Conservation (phyloP, 2,888 invertebrate species). For the Celastrina argiolus region DNA sequence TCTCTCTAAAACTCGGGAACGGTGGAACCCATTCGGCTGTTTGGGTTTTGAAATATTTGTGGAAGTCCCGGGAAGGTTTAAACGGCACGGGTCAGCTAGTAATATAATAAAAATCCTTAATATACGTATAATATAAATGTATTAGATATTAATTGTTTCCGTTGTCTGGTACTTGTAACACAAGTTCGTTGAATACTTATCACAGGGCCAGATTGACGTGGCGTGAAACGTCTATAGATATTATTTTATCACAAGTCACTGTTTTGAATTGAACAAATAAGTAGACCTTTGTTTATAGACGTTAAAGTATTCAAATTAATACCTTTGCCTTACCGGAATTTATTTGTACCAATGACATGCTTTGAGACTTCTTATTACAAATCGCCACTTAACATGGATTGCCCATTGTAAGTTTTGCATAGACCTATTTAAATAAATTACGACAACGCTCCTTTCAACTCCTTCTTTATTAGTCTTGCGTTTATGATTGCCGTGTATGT, state of each 20-base stretch:
- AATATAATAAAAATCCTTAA: too few species aligned
- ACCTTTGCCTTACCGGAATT: not conserved
- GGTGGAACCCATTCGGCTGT: too few species aligned
- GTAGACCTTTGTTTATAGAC: not conserved
- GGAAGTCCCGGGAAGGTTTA: too few species aligned
- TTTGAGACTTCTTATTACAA: not conserved
- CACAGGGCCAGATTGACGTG: too few species aligned
- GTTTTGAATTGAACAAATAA: not conserved
- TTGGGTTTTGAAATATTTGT: too few species aligned
- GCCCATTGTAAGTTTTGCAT: not conserved
- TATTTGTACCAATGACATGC: not conserved
- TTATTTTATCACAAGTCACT: not conserved
- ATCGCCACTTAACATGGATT: not conserved
- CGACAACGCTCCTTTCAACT: not conserved
- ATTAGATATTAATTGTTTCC: too few species aligned
- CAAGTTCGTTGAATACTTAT: too few species aligned
- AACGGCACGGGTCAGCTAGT: too few species aligned
- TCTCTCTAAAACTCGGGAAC: too few species aligned
- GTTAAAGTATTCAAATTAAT: slow-evolving; percentile 9
- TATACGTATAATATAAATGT: too few species aligned
- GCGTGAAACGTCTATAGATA: too few species aligned
- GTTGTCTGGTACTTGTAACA: too few species aligned
- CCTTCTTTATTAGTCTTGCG: not conserved
- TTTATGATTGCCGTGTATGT: not conserved
- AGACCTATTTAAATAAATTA: not conserved